A percentile compares a stretch with the other conserved stretches of the same genome.
These are phyloP conservation scores for Podotricha telesiphe DNA, from an alignment of 2,888 invertebrate species.

Conservation along the genomic window DNA sequence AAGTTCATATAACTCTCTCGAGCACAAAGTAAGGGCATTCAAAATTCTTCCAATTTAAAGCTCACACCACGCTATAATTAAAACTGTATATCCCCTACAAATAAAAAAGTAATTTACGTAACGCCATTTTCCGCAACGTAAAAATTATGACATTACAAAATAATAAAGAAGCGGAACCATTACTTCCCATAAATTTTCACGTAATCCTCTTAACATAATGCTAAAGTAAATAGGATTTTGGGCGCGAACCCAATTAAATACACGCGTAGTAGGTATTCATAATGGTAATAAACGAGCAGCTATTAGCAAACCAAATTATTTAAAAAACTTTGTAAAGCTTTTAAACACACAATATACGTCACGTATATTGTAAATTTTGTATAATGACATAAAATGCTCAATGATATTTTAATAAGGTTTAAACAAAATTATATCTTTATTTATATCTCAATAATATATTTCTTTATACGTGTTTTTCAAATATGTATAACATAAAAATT, in stretches of 20 bases:
- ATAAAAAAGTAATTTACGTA: conserved; percentile 27
- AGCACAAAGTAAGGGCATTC: not conserved
- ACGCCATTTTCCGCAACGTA: conserved; percentile 35
- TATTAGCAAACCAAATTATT: conserved; percentile 58
- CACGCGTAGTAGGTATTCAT: conserved; percentile 51
- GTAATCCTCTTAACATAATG: conserved; percentile 75
- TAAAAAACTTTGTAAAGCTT: conserved; percentile 32
- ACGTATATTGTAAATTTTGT: not conserved
- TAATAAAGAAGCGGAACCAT: conserved; percentile 61
- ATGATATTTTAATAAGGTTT: no score
- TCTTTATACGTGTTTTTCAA: no score
- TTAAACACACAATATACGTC: no score
- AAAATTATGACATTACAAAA: conserved; percentile 58
- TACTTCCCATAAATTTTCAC: conserved; percentile 66
- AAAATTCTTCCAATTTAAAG: conserved; percentile 25
- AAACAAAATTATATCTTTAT: no score
- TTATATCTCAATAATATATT: no score
- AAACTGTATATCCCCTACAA: conserved; percentile 17
- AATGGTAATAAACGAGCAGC: conserved; percentile 60
- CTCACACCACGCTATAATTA: conserved; percentile 3
- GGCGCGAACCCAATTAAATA: conserved; percentile 58
- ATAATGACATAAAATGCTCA: no score
- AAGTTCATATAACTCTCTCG: not conserved
- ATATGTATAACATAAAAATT: no score
- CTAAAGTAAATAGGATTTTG: conserved; percentile 67